phyloP scores from a whole-genome alignment of 2,113 vertebrate species.

The Platichthys stellatus region DNA sequence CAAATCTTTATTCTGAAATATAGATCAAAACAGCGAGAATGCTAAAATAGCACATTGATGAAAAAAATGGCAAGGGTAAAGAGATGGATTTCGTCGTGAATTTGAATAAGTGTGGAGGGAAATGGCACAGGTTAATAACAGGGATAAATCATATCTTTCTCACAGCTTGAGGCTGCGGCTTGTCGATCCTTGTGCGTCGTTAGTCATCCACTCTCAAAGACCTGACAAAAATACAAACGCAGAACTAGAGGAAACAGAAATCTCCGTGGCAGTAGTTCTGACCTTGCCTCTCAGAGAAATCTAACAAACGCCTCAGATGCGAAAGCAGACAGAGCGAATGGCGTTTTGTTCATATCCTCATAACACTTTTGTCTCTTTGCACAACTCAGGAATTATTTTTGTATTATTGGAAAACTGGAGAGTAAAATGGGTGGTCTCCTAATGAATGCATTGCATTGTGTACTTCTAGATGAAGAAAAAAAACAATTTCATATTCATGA shows the following conservation, averaged over 20 bases:
- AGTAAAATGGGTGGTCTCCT: slow-evolving; percentile 11
- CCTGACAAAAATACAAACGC: slow-evolving; percentile 71
- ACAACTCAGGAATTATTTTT: slow-evolving; percentile 16
- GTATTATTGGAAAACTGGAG: slow-evolving; percentile 26
- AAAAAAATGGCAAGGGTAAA: slow-evolving; percentile 27
- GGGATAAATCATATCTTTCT: slow-evolving; percentile 73
- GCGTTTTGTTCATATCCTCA: neutral
- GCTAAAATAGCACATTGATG: slow-evolving; percentile 37
- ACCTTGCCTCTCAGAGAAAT: slow-evolving; percentile 62
- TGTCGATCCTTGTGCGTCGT: slow-evolving; percentile 65
- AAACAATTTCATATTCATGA: slow-evolving; percentile 15
- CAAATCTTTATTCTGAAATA: slow-evolving; percentile 63
- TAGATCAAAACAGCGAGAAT: slow-evolving; percentile 57
- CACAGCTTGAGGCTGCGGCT: slow-evolving; percentile 61
- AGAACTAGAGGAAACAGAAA: slow-evolving; percentile 59
- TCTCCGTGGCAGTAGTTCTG: slow-evolving; percentile 55
- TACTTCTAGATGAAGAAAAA: slow-evolving; percentile 8
- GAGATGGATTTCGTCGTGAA: slow-evolving; percentile 65
- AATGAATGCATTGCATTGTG: slow-evolving; percentile 20
- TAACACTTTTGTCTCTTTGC: slow-evolving; percentile 25
- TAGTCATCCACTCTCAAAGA: slow-evolving; percentile 72
- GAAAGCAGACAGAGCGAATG: slow-evolving; percentile 43
- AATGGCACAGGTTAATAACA: slow-evolving; percentile 75
- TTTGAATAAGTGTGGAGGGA: slow-evolving; percentile 66
- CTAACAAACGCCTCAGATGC: slow-evolving; percentile 45